A percentile compares a stretch with the other conserved stretches of the same genome.
Evolutionary conservation across 2,113 vertebrate genomes (phyloP).

Genomic region (Nanorana parkeri): DNA sequence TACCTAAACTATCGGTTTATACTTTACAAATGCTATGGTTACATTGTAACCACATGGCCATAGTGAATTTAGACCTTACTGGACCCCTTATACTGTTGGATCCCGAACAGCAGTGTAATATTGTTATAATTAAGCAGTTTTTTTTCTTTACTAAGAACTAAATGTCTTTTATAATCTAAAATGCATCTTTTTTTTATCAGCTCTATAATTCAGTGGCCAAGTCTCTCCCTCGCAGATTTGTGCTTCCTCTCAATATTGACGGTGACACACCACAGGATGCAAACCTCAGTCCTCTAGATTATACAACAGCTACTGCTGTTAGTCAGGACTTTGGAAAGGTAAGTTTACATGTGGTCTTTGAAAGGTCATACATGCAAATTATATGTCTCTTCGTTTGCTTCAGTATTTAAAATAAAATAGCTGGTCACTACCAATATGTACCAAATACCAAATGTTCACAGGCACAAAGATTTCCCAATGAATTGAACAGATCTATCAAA

Average conservation of each 20-base stretch:
- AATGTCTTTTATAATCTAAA: not conserved
- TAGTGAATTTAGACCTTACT: too few species aligned
- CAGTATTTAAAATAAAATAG: too few species aligned
- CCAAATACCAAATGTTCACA: too few species aligned
- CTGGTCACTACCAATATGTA: too few species aligned
- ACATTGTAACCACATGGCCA: too few species aligned
- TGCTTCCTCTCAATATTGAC: slow-evolving; percentile 82
- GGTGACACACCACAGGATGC: slow-evolving; percentile 70
- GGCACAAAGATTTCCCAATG: too few species aligned
- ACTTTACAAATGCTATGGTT: too few species aligned
- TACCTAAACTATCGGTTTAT: too few species aligned
- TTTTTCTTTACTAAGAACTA: not conserved
- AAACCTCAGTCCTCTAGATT: slow-evolving; percentile 81
- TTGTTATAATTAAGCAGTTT: too few species aligned
- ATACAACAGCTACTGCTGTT: slow-evolving; percentile 78
- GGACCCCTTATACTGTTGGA: too few species aligned
- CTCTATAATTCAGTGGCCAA: slow-evolving; percentile 73
- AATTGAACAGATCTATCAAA: too few species aligned
- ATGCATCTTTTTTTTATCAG: slow-evolving; percentile 64
- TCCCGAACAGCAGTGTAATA: too few species aligned
- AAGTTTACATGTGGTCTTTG: slow-evolving; percentile 12
- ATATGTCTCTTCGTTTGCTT: not conserved
- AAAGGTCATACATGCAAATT: not conserved
- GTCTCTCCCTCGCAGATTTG: slow-evolving; percentile 83
- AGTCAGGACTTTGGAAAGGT: slow-evolving; percentile 80